Evolutionary conservation across 2,797 vertebrate species (phyloP).

Genomic region (Micrastur ruficollis): DNA sequence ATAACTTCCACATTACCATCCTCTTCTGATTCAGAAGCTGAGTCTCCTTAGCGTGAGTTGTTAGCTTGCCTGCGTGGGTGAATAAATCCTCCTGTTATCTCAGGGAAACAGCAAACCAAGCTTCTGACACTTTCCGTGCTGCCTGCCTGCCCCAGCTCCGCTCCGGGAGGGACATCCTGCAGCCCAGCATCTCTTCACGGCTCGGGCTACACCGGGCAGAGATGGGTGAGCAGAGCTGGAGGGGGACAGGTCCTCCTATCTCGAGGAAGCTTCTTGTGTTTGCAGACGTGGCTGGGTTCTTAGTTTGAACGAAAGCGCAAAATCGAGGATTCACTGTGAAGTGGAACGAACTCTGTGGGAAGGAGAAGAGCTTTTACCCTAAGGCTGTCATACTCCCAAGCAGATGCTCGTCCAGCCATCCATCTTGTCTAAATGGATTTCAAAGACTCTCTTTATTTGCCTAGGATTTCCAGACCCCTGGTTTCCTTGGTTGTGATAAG

Average conservation of each 20-base stretch:
- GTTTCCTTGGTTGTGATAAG: neutral
- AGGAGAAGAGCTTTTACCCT: neutral
- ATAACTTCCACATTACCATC: neutral
- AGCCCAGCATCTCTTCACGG: neutral
- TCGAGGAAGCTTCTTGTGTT: neutral
- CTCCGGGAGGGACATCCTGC: neutral
- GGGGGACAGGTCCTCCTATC: neutral
- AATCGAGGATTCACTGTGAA: neutral
- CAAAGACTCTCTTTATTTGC: neutral
- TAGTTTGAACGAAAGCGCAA: neutral
- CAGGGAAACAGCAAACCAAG: neutral
- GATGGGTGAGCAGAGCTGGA: neutral
- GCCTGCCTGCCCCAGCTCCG: neutral
- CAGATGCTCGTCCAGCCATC: neutral
- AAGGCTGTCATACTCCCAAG: neutral
- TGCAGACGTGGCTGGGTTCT: neutral
- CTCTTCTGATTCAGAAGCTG: conserved; percentile 43
- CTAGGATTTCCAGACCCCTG: neutral
- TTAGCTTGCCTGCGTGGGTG: conserved; percentile 26
- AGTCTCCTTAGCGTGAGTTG: neutral
- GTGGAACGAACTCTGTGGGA: neutral
- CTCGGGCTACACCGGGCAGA: neutral
- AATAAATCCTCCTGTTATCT: conserved; percentile 19
- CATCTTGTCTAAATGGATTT: neutral
- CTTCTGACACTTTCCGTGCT: neutral